Evolutionary conservation across 1,140 invertebrate genomes (phyloP).

Genomic region (Cephus cinctus): DNA sequence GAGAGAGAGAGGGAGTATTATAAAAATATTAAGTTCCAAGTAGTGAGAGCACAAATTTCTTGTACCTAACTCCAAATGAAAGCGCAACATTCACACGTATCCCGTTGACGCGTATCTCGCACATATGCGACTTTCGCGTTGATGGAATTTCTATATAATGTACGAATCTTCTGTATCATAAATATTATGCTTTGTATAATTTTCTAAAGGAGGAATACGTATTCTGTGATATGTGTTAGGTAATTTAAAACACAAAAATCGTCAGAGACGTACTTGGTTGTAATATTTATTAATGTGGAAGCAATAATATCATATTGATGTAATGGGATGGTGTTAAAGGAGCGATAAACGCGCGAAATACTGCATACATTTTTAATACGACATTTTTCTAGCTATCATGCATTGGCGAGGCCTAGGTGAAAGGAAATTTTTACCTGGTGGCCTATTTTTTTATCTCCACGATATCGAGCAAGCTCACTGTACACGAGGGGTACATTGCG

Average conservation of each 20-base stretch:
- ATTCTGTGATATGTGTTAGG: slow-evolving; percentile 55
- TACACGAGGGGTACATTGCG: no score
- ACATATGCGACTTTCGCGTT: not conserved
- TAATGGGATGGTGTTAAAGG: no score
- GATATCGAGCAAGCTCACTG: not conserved
- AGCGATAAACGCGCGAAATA: no score
- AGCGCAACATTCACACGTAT: not conserved
- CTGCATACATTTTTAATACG: no score
- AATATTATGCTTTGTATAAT: slow-evolving; percentile 26
- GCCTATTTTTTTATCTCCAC: not conserved
- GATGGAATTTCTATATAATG: no score
- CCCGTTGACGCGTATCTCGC: not conserved
- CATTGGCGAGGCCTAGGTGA: no score
- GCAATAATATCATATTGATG: slow-evolving; percentile 6
- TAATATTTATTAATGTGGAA: slow-evolving; percentile 31
- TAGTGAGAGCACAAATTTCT: not conserved
- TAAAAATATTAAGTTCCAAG: no score
- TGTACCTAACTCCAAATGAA: not conserved
- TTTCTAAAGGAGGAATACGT: slow-evolving; percentile 35
- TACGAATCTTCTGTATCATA: slow-evolving; percentile 13
- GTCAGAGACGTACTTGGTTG: slow-evolving; percentile 31
- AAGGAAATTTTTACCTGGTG: no score
- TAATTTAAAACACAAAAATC: slow-evolving; percentile 39
- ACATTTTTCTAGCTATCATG: no score
- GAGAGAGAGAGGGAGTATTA: no score